Conservation (phyloP, 2,797 vertebrate genomes). For the Corythornis leucogaster region DNA sequence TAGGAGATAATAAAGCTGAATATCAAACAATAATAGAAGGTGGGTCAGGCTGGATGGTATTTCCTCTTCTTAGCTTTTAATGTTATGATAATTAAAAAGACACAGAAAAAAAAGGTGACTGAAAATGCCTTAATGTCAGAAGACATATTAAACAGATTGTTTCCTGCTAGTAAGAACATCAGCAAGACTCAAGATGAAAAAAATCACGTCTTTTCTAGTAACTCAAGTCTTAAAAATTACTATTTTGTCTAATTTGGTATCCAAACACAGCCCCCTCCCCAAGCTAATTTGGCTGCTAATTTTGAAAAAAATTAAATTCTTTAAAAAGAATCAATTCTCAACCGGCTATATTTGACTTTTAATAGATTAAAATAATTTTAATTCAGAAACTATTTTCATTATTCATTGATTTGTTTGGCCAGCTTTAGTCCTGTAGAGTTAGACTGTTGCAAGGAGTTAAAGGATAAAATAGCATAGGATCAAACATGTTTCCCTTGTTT, state of each 20-base stretch:
- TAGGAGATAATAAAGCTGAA: not conserved
- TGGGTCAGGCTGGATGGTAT: not conserved
- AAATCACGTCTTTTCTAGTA: not conserved
- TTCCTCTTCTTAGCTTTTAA: conserved; percentile 3
- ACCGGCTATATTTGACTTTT: not conserved
- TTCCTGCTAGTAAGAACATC: not conserved
- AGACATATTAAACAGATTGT: not conserved
- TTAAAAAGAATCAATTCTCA: not conserved
- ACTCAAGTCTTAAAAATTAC: not conserved
- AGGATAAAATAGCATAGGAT: not conserved
- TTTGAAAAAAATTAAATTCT: not conserved
- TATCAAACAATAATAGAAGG: not conserved
- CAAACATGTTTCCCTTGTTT: not conserved
- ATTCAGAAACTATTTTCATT: not conserved
- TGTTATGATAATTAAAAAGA: not conserved
- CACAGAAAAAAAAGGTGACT: not conserved
- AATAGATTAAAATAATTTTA: not conserved
- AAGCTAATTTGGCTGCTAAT: not conserved
- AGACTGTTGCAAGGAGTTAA: not conserved
- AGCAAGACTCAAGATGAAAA: conserved; percentile 7
- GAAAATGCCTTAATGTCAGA: not conserved
- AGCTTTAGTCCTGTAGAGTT: not conserved
- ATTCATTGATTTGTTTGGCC: not conserved
- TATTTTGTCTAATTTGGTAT: not conserved
- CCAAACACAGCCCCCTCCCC: not conserved